phyloP scores from a whole-genome alignment of 2,113 vertebrate species.

The Sigmodon hispidus region DNA sequence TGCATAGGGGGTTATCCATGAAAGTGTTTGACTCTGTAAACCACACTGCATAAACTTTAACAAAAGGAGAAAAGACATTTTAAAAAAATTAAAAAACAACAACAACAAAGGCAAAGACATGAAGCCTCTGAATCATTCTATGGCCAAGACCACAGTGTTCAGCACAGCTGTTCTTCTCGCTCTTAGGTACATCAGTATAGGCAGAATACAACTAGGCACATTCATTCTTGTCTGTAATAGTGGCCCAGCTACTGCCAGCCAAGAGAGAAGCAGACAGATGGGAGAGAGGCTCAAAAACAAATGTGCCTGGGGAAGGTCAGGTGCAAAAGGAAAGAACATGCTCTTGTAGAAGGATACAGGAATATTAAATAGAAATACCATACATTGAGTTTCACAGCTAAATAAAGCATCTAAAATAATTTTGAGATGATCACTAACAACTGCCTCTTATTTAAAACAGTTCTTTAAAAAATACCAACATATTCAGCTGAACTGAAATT shows the following conservation, averaged over 20 bases:
- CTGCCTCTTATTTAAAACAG: not conserved
- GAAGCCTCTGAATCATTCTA: not conserved
- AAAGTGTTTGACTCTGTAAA: not conserved
- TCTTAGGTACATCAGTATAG: fast-evolving
- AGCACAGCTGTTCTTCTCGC: fast-evolving
- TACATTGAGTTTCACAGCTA: not conserved
- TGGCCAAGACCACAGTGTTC: not conserved
- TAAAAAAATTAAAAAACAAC: not conserved
- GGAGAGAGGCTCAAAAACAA: not conserved
- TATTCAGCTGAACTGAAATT: slow-evolving; percentile 43
- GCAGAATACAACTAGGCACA: fast-evolving
- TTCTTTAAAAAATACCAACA: not conserved
- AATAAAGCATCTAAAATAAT: slow-evolving; percentile 20
- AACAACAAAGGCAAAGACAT: not conserved
- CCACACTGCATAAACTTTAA: not conserved
- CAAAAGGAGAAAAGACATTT: not conserved
- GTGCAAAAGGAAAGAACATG: not conserved
- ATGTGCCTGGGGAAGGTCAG: not conserved
- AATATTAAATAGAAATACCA: not conserved
- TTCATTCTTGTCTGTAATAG: not conserved
- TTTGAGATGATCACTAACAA: not conserved
- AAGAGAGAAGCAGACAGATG: not conserved
- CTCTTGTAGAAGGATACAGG: not conserved
- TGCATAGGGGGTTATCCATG: not conserved
- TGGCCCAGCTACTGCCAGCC: not conserved